phyloP scores from a whole-genome alignment of 2,888 invertebrate genomes.

The Hydroisotoma schaefferi region DNA sequence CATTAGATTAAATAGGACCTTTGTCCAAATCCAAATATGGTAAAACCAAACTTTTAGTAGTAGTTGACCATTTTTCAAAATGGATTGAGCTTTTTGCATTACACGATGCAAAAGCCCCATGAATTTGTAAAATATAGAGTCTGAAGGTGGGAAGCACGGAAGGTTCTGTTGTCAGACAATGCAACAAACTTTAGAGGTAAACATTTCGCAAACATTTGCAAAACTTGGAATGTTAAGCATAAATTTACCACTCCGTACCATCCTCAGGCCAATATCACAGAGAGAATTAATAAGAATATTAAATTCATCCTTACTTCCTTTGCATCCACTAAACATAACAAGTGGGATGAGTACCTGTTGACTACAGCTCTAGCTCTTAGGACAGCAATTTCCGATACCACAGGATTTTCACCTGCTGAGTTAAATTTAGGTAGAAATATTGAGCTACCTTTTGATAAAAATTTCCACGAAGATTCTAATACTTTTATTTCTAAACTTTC shows the following conservation, averaged over 20 bases:
- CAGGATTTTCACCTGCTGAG: constrained; percentile 22
- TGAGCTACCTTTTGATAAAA: constrained; percentile 7
- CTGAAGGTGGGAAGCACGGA: constrained; percentile 33
- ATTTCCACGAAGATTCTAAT: background rate
- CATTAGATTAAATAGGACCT: constrained; percentile 26
- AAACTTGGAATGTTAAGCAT: constrained; percentile 20
- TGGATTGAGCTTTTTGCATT: constrained; percentile 39
- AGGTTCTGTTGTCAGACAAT: constrained; percentile 18
- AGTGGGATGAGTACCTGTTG: constrained; percentile 20
- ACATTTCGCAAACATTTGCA: constrained; percentile 14
- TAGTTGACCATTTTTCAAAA: constrained; percentile 34
- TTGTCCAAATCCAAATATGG: constrained; percentile 6
- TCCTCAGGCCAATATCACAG: constrained; percentile 39
- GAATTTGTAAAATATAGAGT: constrained; percentile 25
- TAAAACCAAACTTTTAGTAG: constrained; percentile 27
- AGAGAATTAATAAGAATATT: constrained; percentile 29
- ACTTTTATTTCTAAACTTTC: background rate
- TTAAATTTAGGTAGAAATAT: constrained; percentile 13
- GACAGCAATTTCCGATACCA: constrained; percentile 19
- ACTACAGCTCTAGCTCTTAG: constrained; percentile 20
- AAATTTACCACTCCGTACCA: constrained; percentile 27
- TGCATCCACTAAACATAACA: constrained; percentile 1
- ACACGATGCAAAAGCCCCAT: constrained; percentile 18
- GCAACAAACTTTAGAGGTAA: constrained; percentile 31
- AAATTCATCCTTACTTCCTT: constrained; percentile 19